These are phyloP conservation scores for Xiphophorus maculatus DNA, from an alignment of 2,113 vertebrate genomes.

Conservation along the genomic window DNA sequence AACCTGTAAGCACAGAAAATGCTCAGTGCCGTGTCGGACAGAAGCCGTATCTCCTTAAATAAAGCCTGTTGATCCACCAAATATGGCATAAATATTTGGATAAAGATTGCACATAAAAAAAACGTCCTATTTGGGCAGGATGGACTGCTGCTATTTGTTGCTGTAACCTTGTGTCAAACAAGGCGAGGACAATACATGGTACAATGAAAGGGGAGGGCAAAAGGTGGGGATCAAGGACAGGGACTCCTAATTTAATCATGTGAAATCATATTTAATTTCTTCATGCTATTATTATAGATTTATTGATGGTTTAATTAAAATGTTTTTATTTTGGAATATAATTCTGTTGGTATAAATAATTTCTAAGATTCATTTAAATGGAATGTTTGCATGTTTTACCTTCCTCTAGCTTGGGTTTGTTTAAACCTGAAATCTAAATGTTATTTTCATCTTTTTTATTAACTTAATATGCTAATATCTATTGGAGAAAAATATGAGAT, in stretches of 20 bases:
- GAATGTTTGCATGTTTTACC: neutral
- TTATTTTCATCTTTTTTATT: neutral
- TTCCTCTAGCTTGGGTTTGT: neutral
- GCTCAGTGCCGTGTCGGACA: slow-evolving; percentile 20
- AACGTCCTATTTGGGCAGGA: slow-evolving; percentile 42
- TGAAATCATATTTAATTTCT: slow-evolving; percentile 1
- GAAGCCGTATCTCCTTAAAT: slow-evolving; percentile 52
- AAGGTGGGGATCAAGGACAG: slow-evolving; percentile 45
- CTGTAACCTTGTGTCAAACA: slow-evolving; percentile 67
- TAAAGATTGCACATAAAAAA: slow-evolving; percentile 57
- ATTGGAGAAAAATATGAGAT: too few species aligned
- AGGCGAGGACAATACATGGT: slow-evolving; percentile 39
- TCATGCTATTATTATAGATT: neutral
- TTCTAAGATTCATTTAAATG: neutral
- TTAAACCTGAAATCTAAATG: neutral
- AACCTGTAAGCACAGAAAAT: slow-evolving; percentile 24
- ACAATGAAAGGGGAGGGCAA: slow-evolving; percentile 50
- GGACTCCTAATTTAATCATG: slow-evolving; percentile 29
- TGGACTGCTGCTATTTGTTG: slow-evolving; percentile 63
- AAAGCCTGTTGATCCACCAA: slow-evolving; percentile 58
- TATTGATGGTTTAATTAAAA: neutral
- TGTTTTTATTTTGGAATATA: neutral
- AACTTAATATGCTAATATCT: neutral
- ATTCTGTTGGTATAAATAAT: neutral
- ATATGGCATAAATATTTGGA: slow-evolving; percentile 58